Evolutionary conservation across 1,140 invertebrate species (phyloP), one percentile per base, ranked within the genome.

Genomic region (Zophobas atratus): DNA sequence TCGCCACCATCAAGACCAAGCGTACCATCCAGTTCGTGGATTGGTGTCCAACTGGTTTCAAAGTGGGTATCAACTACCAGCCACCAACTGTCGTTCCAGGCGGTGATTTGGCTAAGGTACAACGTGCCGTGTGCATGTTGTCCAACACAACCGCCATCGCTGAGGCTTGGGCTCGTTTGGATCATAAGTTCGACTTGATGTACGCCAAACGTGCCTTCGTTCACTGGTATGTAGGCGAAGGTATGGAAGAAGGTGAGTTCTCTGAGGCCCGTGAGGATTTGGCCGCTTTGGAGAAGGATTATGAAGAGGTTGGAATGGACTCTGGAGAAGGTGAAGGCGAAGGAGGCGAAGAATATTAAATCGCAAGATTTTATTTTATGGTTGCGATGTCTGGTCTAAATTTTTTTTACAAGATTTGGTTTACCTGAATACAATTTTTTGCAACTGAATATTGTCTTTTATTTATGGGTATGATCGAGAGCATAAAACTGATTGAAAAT

Each of bases 141-240:
- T 89, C 88, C 73, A 92, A 92, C 83, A 92, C 90, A 2, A 92
- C 91, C 0, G 91, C 92, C 60, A 92, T 93, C 80, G 90, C 90
- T 51, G 91, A 93, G 79, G 91, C 91, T 35, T 92, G 91, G 91
- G 89, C 88, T 80, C 90, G 92, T 84, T 87, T 95, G 35, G 92
- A 95, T 87, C 91, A 93, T 84, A 96, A 95, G 85, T 96, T 95
- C 85, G 93, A 95, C 85, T 85, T 95, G 49, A 95, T 95, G 94
- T 94, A 93, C 88, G 88, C 94, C 83, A 90, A 94, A 86, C 88
- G 93, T 83, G 91, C 93, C 39, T 91, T 95, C 85, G 92, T 94
- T 0, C 93, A 94, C 84, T 94, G 93, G 93, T 95, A 94, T 84
- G 90, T 92, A 0, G 88, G 92, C 3, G 94, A 95, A 85, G 93